These are phyloP conservation scores for Carcinoscorpius rotundicauda DNA, from an alignment of 1,140 invertebrate species.

Conservation along the genomic window DNA sequence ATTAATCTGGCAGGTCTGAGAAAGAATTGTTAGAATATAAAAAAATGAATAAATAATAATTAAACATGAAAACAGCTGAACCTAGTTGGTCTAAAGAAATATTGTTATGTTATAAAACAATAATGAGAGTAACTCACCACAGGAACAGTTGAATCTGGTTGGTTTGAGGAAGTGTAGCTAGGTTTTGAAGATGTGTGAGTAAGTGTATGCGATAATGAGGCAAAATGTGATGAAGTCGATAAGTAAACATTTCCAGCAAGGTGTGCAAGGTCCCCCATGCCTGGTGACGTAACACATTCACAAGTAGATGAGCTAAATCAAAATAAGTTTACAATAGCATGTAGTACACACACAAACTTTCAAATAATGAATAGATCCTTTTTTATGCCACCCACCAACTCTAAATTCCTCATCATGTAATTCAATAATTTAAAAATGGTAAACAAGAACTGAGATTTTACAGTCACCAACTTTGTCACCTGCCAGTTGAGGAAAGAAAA, in stretches of 20 bases:
- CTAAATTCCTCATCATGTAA: no score
- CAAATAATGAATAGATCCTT: constrained; percentile 11
- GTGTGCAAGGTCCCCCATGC: constrained; percentile 73
- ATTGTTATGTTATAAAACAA: no score
- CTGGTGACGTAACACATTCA: constrained; percentile 55
- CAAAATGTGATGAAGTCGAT: constrained; percentile 89
- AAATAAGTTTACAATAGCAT: constrained; percentile 7
- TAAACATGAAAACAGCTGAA: no score
- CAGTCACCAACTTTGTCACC: no score
- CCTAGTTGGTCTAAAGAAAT: no score
- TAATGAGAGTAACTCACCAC: constrained; percentile 44
- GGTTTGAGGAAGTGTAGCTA: constrained; percentile 78
- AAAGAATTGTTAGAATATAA: no score
- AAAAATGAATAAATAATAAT: no score
- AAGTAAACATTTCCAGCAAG: constrained; percentile 90
- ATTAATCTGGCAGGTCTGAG: no score
- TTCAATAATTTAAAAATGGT: no score
- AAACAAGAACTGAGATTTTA: no score
- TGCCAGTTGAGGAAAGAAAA: no score
- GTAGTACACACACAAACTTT: constrained; percentile 14
- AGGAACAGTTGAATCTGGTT: constrained; percentile 90
- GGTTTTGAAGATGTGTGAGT: constrained; percentile 69
- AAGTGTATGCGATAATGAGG: constrained; percentile 87
- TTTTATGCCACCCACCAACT: not conserved
- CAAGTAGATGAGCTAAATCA: constrained; percentile 62